Evolutionary conservation across 2,113 vertebrate genomes (phyloP).

Genomic region (Pipa parva): DNA sequence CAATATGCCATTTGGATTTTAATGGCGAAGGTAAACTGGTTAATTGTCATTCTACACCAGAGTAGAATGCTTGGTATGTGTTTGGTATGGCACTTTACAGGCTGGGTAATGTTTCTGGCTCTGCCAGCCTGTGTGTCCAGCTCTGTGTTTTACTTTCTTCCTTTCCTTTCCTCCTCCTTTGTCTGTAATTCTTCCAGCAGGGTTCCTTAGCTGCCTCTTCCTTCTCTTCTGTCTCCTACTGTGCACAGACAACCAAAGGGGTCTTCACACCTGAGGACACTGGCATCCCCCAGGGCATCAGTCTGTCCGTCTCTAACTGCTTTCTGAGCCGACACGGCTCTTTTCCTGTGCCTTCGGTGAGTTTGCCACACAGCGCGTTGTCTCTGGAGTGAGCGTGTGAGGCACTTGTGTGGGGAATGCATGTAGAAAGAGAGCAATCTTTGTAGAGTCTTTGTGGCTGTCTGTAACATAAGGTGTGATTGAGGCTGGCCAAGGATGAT

Average conservation of each 20-base stretch:
- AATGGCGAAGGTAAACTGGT: no score
- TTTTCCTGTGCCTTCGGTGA: conserved; percentile 93
- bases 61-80: neutral
- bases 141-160: neutral
- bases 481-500: no score
- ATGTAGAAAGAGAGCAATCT: no score
- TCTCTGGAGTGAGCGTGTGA: neutral
- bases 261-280: conserved; percentile 84
- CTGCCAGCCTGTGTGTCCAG: neutral
- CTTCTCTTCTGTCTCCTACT: conserved; percentile 89
- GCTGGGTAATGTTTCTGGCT: neutral
- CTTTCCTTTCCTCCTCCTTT: conserved; percentile 51
- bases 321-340: conserved; percentile 93
- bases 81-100: neutral
- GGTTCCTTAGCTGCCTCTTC: conserved; percentile 88
- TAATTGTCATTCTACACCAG: no score
- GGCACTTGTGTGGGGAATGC: neutral
- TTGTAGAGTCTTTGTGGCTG: no score
- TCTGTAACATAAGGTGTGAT: no score
- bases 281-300: conserved; percentile 85
- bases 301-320: conserved; percentile 97
- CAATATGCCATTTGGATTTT: no score
- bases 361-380: conserved; percentile 56
- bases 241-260: conserved; percentile 85
- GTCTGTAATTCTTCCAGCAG: conserved; percentile 64